A percentile compares a stretch with the other conserved stretches of the same genome.
These are phyloP conservation scores for Halcyon chelicuti DNA, from an alignment of 2,797 vertebrate species.

Conservation along the genomic window DNA sequence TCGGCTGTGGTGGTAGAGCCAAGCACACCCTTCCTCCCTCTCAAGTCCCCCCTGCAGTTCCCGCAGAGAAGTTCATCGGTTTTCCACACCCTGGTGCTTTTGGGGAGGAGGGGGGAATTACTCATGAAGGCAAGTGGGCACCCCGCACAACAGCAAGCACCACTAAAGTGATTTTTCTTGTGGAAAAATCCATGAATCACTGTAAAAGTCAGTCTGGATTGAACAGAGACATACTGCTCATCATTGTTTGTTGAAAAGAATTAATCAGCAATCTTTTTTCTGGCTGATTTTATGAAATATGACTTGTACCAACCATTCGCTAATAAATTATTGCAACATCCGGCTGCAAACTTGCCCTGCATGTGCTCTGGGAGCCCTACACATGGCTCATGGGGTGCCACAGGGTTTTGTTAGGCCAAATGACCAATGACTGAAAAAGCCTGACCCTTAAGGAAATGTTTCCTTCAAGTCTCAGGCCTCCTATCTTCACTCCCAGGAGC, in stretches of 20 bases:
- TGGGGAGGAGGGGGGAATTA: neutral
- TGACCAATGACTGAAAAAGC: constrained; percentile 9
- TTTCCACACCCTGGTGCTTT: constrained; percentile 9
- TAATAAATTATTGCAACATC: constrained; percentile 26
- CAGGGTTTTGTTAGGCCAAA: constrained; percentile 32
- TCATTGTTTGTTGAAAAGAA: neutral
- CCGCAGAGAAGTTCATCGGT: neutral
- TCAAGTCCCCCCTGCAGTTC: neutral
- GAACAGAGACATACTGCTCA: neutral
- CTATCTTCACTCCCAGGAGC: neutral
- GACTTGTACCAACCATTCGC: constrained; percentile 46
- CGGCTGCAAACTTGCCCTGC: neutral
- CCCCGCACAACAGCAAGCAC: neutral
- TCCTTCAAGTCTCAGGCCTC: neutral
- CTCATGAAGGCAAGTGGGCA: constrained; percentile 41
- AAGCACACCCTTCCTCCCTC: constrained; percentile 24
- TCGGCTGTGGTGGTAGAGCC: neutral
- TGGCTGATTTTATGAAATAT: constrained; percentile 1
- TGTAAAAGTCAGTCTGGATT: constrained; percentile 30
- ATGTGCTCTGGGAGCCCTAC: neutral
- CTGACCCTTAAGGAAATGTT: constrained; percentile 41
- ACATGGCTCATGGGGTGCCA: constrained; percentile 15
- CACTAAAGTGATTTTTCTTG: constrained; percentile 26
- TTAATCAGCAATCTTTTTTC: constrained; percentile 27
- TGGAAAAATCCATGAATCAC: constrained; percentile 60